phyloP scores from a whole-genome alignment of 2,888 invertebrate species.

The Neuroscelio doddi region DNA sequence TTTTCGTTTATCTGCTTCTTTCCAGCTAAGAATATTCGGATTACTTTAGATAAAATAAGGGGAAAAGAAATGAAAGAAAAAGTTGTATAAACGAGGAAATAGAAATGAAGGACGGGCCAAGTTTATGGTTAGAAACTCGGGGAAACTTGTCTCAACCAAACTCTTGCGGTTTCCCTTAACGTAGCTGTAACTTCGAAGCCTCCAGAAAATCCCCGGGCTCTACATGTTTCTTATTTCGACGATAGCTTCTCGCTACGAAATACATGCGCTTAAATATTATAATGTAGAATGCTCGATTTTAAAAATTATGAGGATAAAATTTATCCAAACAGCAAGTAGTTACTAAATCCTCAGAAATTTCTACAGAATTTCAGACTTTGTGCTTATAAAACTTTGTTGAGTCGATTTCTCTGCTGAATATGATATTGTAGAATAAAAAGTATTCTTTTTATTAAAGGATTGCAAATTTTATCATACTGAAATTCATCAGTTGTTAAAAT shows the following conservation, averaged over 20 bases:
- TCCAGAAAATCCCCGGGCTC: slow-evolving; percentile 11
- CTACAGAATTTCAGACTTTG: slow-evolving; percentile 14
- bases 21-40: too few relatives aligned
- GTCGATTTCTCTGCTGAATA: slow-evolving; percentile 10
- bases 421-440: too few relatives aligned
- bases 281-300: slow-evolving; percentile 32
- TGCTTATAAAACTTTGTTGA: slow-evolving; percentile 31
- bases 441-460: too few relatives aligned
- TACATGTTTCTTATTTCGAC: too few relatives aligned
- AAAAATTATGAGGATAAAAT: slow-evolving; percentile 13
- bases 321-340: slow-evolving; percentile 11
- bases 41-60: slow-evolving; percentile 46
- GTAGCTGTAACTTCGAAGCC: slow-evolving; percentile 15
- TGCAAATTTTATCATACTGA: too few relatives aligned
- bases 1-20: too few relatives aligned
- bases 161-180: slow-evolving; percentile 10
- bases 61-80: slow-evolving; percentile 14
- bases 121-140: slow-evolving; percentile 14
- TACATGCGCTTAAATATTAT: slow-evolving; percentile 2
- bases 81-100: slow-evolving; percentile 16
- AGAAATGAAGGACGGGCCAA: slow-evolving; percentile 12
- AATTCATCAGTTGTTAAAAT: too few relatives aligned
- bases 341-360: slow-evolving; percentile 38
- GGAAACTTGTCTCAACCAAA: neutral
- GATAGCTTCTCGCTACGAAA: neutral